phyloP scores from a whole-genome alignment of 2,113 vertebrate genomes.

The Chrysemys picta region DNA sequence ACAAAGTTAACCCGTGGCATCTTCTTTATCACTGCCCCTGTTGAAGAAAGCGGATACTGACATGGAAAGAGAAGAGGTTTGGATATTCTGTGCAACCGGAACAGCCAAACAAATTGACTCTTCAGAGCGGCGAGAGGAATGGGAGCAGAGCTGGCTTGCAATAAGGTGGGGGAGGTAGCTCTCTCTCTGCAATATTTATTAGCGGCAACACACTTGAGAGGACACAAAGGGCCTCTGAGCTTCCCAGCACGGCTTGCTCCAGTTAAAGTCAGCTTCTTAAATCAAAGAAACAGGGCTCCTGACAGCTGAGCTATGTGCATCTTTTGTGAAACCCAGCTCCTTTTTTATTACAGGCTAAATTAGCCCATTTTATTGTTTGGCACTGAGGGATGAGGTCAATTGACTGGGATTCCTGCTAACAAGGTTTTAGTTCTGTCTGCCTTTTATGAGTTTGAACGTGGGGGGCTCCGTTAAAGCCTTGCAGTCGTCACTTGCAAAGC shows the following conservation, averaged over 20 bases:
- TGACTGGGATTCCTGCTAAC: conserved; percentile 58
- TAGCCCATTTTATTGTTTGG: conserved; percentile 58
- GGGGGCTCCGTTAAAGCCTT: neutral
- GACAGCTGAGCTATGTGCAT: conserved; percentile 67
- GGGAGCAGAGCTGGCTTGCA: neutral
- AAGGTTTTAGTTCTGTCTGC: conserved; percentile 51
- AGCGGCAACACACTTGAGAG: conserved; percentile 26
- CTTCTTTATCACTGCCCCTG: neutral
- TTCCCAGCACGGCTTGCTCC: conserved; percentile 14
- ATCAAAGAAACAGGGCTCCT: conserved; percentile 54
- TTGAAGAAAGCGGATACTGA: neutral
- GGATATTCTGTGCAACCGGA: neutral
- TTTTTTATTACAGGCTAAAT: conserved; percentile 40
- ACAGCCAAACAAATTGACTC: neutral
- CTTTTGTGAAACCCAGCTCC: conserved; percentile 53
- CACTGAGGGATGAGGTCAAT: conserved; percentile 60
- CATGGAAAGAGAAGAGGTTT: neutral
- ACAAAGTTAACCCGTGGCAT: neutral
- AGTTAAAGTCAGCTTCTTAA: conserved; percentile 50
- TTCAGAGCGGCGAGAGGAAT: neutral
- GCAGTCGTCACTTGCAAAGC: conserved; percentile 20
- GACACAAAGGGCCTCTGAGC: conserved; percentile 23
- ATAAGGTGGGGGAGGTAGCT: neutral
- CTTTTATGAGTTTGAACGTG: neutral
- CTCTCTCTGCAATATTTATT: conserved; percentile 25